Conservation (phyloP, 2,113 vertebrate genomes). For the Arizona elegans region DNA sequence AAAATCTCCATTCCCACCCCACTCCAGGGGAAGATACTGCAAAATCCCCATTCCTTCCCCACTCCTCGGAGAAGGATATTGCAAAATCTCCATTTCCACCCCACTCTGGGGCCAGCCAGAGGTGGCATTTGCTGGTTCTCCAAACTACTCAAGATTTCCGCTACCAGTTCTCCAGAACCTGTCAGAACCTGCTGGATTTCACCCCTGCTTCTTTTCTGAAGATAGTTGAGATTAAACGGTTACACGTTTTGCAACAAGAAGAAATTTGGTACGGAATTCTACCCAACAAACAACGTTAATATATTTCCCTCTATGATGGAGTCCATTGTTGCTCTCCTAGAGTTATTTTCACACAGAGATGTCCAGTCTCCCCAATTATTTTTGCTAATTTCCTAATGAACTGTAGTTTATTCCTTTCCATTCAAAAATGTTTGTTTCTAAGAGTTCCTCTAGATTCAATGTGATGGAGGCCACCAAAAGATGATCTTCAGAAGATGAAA, state of each 20-base stretch:
- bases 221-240: constrained; percentile 28
- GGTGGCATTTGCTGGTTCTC: no score
- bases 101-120: no score
- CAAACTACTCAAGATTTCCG: no score
- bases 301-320: background rate
- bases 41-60: no score
- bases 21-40: no score
- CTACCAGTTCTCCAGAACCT: no score
- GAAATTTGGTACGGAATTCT: background rate
- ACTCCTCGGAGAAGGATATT: no score
- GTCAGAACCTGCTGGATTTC: no score
- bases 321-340: background rate
- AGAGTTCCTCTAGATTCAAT: background rate
- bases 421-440: background rate
- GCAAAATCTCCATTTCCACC: no score
- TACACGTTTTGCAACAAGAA: constrained; percentile 16
- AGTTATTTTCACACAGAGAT: background rate
- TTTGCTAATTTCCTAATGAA: background rate
- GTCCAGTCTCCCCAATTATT: background rate
- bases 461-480: background rate
- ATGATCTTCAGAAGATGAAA: background rate
- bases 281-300: background rate
- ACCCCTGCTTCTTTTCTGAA: constrained; percentile 33
- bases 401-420: background rate
- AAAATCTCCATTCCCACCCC: no score